Evolutionary conservation across 2,888 invertebrate species (phyloP), one percentile per base, ranked within the genome.

Genomic region (Drosophila vallismaia): DNA sequence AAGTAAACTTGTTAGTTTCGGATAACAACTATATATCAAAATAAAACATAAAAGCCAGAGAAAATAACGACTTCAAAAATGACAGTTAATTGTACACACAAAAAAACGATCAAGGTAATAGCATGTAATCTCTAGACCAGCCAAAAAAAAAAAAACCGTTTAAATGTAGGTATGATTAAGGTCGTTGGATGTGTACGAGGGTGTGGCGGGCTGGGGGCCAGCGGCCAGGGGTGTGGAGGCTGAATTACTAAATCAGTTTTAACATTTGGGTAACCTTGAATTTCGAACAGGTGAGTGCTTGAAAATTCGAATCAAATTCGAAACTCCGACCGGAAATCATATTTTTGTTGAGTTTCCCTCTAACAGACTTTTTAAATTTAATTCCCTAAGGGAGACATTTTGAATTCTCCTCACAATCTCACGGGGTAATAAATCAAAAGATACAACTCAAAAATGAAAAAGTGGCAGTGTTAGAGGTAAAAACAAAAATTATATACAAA

Each of bases 61-160:
- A 57, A 71, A 40, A 59, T 44, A 70, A 38, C 40, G 46, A 42
- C 57, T 58, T 45, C 26, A 24, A 63, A 72, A 74, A 71, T 68
- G 69, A 60, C 72, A 77, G 75, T 81, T 79, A 81, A 85, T 79
- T 85, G 75, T 75, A 71, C 45, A 52, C 46, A 59, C 8, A 80
- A 72, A 79, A 71, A 71, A 71, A 79, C 64, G 69, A 85, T 79
- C 82, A 85, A 85, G 85, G 77, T 81, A 82, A 82, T 84, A 62
- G 49, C 75, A 57, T 52, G 70, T 74, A 79, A 77, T 75, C 75
- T 77, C 54, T 49, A 56, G 42, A 42, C 26, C 45, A 73, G 31
- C 57, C 19, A 36, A 12, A 57, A 66, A 64, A 42, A 51, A 46
- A 50, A 62, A 31, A 56, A 33, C 36, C 40, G 49, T 70, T 50